Evolutionary conservation across 2,797 vertebrate genomes (phyloP).

Genomic region (Phoeniculus purpureus): DNA sequence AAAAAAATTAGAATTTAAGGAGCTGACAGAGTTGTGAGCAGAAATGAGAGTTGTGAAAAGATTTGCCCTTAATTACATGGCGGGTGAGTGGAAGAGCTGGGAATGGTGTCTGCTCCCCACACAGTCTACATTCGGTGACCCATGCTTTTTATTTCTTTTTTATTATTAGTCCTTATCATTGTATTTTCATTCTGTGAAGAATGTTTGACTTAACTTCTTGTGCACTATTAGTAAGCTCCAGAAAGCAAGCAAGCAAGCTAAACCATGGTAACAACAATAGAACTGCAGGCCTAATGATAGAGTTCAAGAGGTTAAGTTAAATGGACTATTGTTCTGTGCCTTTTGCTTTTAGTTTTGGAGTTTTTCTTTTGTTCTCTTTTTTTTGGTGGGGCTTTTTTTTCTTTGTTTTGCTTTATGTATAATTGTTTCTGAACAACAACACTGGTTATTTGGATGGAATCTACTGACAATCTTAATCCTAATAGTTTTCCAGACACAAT

Average conservation of each 20-base stretch:
- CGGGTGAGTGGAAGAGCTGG: not conserved
- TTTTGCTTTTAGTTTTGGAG: not conserved
- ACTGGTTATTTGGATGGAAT: not conserved
- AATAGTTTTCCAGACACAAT: not conserved
- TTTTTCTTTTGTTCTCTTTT: not conserved
- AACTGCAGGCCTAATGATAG: slow-evolving; percentile 26
- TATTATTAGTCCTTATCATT: slow-evolving; percentile 9
- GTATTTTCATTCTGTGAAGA: slow-evolving; percentile 6
- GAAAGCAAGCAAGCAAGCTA: not conserved
- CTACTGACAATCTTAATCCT: not conserved
- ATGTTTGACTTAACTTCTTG: slow-evolving; percentile 13
- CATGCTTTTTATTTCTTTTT: not conserved
- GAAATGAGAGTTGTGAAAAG: slow-evolving; percentile 8
- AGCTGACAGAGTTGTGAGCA: not conserved
- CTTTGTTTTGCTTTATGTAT: not conserved
- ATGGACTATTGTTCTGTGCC: slow-evolving; percentile 6
- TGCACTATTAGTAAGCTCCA: not conserved
- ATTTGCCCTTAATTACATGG: slow-evolving; percentile 5
- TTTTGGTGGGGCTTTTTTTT: rapidly evolving
- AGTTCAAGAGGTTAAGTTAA: slow-evolving; percentile 45
- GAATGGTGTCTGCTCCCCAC: not conserved
- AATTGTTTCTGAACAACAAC: not conserved
- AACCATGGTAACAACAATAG: not conserved
- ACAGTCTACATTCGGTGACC: not conserved
- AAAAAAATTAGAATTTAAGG: not conserved